A percentile compares a stretch with the other conserved stretches of the same genome.
These are phyloP conservation scores for Yasuhikotakia modesta DNA, from an alignment of 2,797 vertebrate genomes.

Conservation along the genomic window DNA sequence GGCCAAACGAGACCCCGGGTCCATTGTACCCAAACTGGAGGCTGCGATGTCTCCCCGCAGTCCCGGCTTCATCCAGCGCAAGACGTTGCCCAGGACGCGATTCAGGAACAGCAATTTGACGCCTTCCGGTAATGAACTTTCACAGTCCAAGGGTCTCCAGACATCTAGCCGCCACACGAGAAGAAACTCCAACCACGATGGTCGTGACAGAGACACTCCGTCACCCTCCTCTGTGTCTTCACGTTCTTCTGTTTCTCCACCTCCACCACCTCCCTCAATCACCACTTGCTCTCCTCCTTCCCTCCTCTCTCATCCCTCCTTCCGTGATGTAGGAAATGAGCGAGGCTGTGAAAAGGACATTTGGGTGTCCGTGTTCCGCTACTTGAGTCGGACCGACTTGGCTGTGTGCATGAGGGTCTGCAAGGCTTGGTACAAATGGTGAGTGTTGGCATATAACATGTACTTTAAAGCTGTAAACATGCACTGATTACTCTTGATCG, in stretches of 20 bases:
- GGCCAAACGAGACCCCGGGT: constrained; percentile 79
- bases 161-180: constrained; percentile 58
- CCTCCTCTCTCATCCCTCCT: constrained; percentile 75
- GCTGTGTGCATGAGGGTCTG: constrained; percentile 97
- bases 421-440: constrained; percentile 99
- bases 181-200: constrained; percentile 56
- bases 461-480: neutral
- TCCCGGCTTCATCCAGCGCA: constrained; percentile 71
- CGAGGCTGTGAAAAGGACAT: constrained; percentile 91
- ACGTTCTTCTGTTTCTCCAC: constrained; percentile 64
- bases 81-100: constrained; percentile 80
- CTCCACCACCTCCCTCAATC: constrained; percentile 50
- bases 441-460: constrained; percentile 63
- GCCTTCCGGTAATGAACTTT: constrained; percentile 65
- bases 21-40: constrained; percentile 95
- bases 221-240: constrained; percentile 69
- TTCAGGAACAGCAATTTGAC: constrained; percentile 63
- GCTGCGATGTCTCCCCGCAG: constrained; percentile 82
- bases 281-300: constrained; percentile 68
- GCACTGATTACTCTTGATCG: too few relatives aligned
- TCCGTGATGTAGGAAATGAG: constrained; percentile 84
- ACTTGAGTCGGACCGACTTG: constrained; percentile 88
- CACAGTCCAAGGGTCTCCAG: constrained; percentile 68
- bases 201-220: constrained; percentile 56
- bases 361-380: constrained; percentile 96